Percentiles rank a stretch among this genome's conserved stretches.
Conservation (phyloP, 1,140 invertebrate genomes). For the Bombus difficillimus region DNA sequence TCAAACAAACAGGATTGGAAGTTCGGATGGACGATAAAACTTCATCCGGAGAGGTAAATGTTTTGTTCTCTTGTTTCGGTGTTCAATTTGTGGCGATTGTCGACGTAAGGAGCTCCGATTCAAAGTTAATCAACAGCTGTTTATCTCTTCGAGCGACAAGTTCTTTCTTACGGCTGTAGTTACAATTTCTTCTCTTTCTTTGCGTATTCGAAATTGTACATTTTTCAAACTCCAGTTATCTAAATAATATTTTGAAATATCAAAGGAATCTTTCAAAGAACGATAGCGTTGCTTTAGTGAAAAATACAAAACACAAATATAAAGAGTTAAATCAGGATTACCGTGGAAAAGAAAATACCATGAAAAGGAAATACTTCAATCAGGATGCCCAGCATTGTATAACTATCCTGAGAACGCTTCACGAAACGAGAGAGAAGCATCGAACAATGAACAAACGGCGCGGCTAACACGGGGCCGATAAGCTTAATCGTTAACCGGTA, state of each 20-base stretch:
- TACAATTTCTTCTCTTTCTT: too few species aligned
- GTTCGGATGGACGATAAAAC: not conserved
- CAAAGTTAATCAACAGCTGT: not conserved
- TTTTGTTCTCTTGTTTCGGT: not conserved
- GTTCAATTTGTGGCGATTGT: not conserved
- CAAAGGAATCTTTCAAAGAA: too few species aligned
- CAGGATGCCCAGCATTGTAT: not conserved
- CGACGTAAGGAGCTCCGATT: not conserved
- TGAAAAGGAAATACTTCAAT: not conserved
- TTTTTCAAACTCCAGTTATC: too few species aligned
- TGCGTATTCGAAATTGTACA: too few species aligned
- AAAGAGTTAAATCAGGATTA: too few species aligned
- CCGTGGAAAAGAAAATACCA: too few species aligned
- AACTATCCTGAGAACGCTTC: not conserved
- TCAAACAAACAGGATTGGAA: slow-evolving; percentile 25
- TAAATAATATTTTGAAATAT: too few species aligned
- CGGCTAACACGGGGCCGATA: slow-evolving; percentile 30
- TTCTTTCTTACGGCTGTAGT: too few species aligned
- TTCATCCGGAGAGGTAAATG: too few species aligned
- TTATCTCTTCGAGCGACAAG: not conserved
- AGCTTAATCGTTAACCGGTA: slow-evolving; percentile 45
- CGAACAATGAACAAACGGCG: slow-evolving; percentile 33
- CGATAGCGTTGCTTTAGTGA: too few species aligned
- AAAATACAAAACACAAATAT: too few species aligned
- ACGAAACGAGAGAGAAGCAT: not conserved